Conservation (phyloP, 2,797 vertebrate genomes). For the Rhinogobio ventralis region DNA sequence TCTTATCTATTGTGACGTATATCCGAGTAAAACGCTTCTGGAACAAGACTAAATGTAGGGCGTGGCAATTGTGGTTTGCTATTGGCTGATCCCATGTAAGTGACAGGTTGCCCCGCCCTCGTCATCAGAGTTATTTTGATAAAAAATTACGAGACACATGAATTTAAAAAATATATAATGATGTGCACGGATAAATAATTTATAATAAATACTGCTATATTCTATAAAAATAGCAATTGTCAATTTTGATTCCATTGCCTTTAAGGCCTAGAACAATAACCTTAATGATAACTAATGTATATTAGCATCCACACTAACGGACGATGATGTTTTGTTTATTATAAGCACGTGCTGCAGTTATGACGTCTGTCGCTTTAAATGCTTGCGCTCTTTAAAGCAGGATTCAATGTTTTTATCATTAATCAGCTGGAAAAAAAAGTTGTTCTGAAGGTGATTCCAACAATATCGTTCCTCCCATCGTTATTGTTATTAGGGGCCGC, state of each 20-base stretch:
- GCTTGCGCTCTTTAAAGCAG: background rate
- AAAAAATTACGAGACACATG: background rate
- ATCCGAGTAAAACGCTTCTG: background rate
- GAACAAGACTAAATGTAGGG: background rate
- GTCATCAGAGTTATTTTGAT: background rate
- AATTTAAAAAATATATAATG: too few relatives aligned
- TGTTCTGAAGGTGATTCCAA: too few relatives aligned
- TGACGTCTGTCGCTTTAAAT: background rate
- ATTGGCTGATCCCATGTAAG: background rate
- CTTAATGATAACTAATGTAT: background rate
- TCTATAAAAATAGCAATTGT: background rate
- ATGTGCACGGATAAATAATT: background rate
- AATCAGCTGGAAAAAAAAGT: too few relatives aligned
- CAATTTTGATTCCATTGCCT: background rate
- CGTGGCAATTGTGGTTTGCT: background rate
- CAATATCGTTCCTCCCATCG: too few relatives aligned
- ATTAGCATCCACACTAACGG: background rate
- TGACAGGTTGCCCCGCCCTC: background rate
- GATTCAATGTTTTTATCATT: background rate
- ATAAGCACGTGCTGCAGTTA: background rate
- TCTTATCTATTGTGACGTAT: background rate
- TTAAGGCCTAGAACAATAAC: background rate
- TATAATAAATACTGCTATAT: background rate
- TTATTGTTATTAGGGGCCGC: too few relatives aligned
- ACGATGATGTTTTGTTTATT: background rate